phyloP scores from a whole-genome alignment of 2,888 invertebrate species.

The Megamerina dolium region DNA sequence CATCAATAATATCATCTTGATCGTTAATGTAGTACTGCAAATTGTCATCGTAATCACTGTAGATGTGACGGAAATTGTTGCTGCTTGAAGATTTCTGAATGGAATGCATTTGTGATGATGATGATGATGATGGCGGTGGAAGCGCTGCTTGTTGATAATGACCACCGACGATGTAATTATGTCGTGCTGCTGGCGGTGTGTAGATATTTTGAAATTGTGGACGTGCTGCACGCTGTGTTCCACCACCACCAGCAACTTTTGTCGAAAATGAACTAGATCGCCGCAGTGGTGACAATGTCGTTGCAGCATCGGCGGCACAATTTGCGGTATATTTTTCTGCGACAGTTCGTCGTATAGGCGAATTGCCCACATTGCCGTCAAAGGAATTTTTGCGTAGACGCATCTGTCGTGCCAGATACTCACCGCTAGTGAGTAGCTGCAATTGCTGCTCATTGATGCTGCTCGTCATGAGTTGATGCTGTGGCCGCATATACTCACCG shows the following conservation, averaged over 20 bases:
- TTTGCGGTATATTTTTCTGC: slow-evolving; percentile 18
- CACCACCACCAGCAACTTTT: slow-evolving; percentile 45
- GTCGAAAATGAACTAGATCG: slow-evolving; percentile 63
- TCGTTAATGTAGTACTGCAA: slow-evolving; percentile 49
- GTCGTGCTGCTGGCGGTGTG: slow-evolving; percentile 44
- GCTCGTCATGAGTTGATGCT: slow-evolving; percentile 42
- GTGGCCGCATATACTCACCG: slow-evolving; percentile 11
- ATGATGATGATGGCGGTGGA: slow-evolving; percentile 7
- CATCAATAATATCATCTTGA: slow-evolving; percentile 45
- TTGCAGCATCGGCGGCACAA: slow-evolving; percentile 10
- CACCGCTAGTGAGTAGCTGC: slow-evolving; percentile 41
- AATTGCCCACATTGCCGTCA: slow-evolving; percentile 32
- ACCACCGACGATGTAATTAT: slow-evolving; percentile 23
- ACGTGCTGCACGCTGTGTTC: slow-evolving; percentile 24
- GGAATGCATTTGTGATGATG: slow-evolving; percentile 20
- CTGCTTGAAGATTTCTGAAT: slow-evolving; percentile 49
- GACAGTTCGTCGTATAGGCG: slow-evolving; percentile 19
- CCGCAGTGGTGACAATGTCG: slow-evolving; percentile 52
- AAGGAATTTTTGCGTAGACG: slow-evolving; percentile 48
- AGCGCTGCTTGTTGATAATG: slow-evolving; percentile 11
- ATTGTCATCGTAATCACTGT: slow-evolving; percentile 47
- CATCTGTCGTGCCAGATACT: slow-evolving; percentile 39
- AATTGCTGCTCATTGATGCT: slow-evolving; percentile 48
- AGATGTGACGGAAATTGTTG: slow-evolving; percentile 45
- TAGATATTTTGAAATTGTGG: slow-evolving; percentile 42